Evolutionary conservation across 2,113 vertebrate species (phyloP), one percentile per base, ranked within the genome.

Genomic region (Noturus placidus): DNA sequence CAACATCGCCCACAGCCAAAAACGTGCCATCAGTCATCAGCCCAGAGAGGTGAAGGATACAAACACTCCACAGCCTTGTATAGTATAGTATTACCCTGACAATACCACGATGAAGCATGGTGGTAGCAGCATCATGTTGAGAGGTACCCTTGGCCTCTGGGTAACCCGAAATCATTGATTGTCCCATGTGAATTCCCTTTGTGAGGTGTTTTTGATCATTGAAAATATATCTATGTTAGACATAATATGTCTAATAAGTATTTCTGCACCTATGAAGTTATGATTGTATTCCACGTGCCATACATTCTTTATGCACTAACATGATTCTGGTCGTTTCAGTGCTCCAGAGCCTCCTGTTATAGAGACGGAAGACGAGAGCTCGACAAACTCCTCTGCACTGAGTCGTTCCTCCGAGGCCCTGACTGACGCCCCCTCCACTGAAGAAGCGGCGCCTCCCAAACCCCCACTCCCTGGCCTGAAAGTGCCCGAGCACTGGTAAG

Each of bases 381-480:
- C 96, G 20, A 96, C 89, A 91, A 96, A 97, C 90, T 94, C 95
- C 0, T 89, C 94, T 0, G 90, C 92, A 3, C 90, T 92, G 91
- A 92, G 92, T 0, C 94, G 92, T 14, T 92, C 93, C 0, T 79
- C 92, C 0, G 96, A 97, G 86, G 89, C 92, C 0, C 92, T 94
- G 77, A 88, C 93, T 0, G 95, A 97, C 6, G 89, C 89, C 59
- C 88, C 90, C 56, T 87, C 91, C 0, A 94, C 96, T 0, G 92
- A 91, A 74, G 96, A 96, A 88, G 87, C 95, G 0, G 97, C 97
- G 0, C 97, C 97, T 46, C 96, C 97, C 27, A 99, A 99, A 46
- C 97, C 98, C 5, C 96, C 96, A 10, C 92, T 97, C 35, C 95
- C 96, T 84, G 96, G 97, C 91, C 96, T 96, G n/a, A 95, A 96